Percentiles rank a stretch among this genome's conserved stretches.
Evolutionary conservation across 2,113 vertebrate species (phyloP).

Genomic region (Elanus axillaris): DNA sequence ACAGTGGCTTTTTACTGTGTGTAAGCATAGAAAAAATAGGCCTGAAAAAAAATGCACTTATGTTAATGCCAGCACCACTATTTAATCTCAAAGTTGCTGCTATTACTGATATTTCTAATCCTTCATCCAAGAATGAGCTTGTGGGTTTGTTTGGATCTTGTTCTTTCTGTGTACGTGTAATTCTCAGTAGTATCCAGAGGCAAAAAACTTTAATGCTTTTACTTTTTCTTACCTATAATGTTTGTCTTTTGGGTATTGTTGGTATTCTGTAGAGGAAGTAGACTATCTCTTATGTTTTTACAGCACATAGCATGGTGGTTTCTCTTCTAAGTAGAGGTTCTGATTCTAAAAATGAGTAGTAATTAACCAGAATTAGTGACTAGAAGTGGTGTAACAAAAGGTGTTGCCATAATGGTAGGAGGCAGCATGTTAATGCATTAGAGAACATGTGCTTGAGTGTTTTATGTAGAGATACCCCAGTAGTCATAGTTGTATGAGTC

Average conservation of each 20-base stretch:
- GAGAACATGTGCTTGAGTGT: accelerated
- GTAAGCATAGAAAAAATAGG: not conserved
- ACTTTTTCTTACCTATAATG: not conserved
- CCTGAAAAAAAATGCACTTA: not conserved
- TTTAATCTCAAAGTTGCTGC: not conserved
- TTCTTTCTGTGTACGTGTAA: not conserved
- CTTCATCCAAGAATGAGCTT: not conserved
- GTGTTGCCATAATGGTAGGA: not conserved
- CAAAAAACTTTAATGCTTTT: not conserved
- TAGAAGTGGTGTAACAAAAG: not conserved
- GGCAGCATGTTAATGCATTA: not conserved
- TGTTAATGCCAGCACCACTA: not conserved
- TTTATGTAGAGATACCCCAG: not conserved
- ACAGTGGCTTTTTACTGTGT: not conserved
- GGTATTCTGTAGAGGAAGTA: not conserved
- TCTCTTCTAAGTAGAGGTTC: not conserved
- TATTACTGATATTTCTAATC: not conserved
- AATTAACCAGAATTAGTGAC: not conserved
- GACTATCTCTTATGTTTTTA: not conserved
- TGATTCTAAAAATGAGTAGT: not conserved
- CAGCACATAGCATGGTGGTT: not conserved
- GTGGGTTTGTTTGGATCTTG: not conserved
- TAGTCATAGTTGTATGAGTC: not conserved
- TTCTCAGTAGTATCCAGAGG: not conserved
- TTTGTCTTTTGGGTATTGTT: not conserved